Percentiles rank a stretch among this genome's conserved stretches.
Evolutionary conservation across 2,888 invertebrate species (phyloP).

Genomic region (Chaetogeoica ovagalla): DNA sequence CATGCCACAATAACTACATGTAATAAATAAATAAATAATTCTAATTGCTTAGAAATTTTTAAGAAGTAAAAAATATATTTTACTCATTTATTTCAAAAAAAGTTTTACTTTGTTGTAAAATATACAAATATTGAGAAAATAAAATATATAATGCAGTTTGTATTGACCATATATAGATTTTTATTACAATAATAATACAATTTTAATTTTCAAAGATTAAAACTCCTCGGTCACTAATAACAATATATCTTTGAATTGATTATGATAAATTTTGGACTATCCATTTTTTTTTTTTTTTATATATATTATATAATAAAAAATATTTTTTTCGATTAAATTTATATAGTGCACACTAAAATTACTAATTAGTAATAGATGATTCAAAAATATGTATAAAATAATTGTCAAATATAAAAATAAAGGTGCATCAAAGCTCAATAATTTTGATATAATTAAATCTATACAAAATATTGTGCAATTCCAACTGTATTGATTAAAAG

Average conservation of each 20-base stretch:
- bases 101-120: background rate
- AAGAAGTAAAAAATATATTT: background rate
- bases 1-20: conserved; percentile 47
- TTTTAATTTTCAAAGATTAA: background rate
- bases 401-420: background rate
- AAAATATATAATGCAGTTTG: background rate
- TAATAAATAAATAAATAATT: background rate
- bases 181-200: background rate
- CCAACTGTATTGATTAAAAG: background rate
- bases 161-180: background rate
- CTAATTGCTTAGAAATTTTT: background rate
- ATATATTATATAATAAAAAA: background rate
- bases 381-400: background rate
- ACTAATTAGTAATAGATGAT: background rate
- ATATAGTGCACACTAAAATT: background rate
- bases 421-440: background rate
- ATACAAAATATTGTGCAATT: background rate
- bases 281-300: no score
- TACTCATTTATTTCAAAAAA: background rate
- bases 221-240: no score
- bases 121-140: background rate
- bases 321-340: background rate
- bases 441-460: background rate
- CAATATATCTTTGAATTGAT: no score
- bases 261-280: no score